These are phyloP conservation scores for Patella vulgata DNA, from an alignment of 1,140 invertebrate species.

Conservation along the genomic window DNA sequence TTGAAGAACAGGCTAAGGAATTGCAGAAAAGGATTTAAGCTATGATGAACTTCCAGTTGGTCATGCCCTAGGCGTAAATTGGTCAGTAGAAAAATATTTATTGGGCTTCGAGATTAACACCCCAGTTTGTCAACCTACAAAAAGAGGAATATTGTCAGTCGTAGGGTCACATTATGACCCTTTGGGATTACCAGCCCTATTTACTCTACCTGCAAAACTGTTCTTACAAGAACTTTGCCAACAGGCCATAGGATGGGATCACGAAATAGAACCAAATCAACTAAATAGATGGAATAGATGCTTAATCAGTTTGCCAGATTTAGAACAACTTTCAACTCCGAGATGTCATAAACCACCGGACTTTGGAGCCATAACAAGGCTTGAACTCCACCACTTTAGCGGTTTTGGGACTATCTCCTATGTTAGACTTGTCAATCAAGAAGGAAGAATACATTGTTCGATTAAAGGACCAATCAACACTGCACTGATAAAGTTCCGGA, in stretches of 20 bases:
- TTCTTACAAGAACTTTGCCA: conserved; percentile 23
- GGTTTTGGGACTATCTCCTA: conserved; percentile 18
- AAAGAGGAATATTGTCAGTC: conserved; percentile 22
- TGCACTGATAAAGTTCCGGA: conserved; percentile 1
- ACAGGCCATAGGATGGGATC: conserved; percentile 25
- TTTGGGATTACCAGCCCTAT: conserved; percentile 25
- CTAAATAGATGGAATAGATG: conserved; percentile 23
- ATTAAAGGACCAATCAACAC: conserved; percentile 64
- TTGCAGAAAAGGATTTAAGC: too few species aligned
- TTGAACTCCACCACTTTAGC: conserved; percentile 6
- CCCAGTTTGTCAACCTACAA: conserved; percentile 7
- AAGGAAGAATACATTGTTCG: conserved; percentile 9
- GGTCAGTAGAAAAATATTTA: too few species aligned
- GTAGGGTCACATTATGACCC: conserved; percentile 28
- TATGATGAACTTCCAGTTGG: too few species aligned
- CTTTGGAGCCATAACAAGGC: conserved; percentile 2
- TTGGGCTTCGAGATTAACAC: conserved; percentile 16
- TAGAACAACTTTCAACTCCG: conserved; percentile 1
- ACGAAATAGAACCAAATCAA: conserved; percentile 6
- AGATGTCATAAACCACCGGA: conserved; percentile 19
- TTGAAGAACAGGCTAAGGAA: too few species aligned
- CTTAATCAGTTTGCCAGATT: conserved; percentile 7
- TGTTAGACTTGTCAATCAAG: conserved; percentile 8
- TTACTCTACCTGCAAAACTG: conserved; percentile 16
- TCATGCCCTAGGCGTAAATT: too few species aligned